These are phyloP conservation scores for Mycteria americana DNA, from an alignment of 2,797 vertebrate genomes.

Conservation along the genomic window DNA sequence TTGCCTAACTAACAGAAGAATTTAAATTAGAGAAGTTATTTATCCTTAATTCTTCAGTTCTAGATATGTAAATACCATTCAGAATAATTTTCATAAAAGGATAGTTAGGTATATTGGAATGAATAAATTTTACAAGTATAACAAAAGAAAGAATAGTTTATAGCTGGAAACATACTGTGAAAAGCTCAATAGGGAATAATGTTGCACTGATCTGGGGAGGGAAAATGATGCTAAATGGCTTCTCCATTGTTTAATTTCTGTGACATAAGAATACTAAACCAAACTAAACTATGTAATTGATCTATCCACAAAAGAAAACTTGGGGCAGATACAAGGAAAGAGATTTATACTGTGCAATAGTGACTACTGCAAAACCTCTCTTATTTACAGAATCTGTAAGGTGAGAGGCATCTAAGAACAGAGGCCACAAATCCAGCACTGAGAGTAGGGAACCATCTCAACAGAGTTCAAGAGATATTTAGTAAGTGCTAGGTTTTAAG, in stretches of 20 bases:
- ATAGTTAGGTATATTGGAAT: not conserved
- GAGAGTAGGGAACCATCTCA: not conserved
- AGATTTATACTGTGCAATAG: not conserved
- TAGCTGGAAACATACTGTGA: not conserved
- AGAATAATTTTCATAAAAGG: not conserved
- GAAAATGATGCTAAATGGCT: not conserved
- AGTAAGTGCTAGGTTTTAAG: not conserved
- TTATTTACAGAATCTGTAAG: not conserved
- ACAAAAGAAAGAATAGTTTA: not conserved
- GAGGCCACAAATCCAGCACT: not conserved
- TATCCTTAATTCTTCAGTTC: not conserved
- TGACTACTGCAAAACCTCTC: not conserved
- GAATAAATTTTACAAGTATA: not conserved
- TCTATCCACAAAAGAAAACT: not conserved
- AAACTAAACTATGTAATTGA: not conserved
- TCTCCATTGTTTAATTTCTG: not conserved
- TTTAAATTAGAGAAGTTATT: not conserved
- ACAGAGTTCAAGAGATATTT: not conserved
- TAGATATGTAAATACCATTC: not conserved
- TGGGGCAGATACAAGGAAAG: not conserved
- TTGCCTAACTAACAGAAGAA: not conserved
- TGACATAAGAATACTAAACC: not conserved
- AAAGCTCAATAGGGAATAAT: not conserved
- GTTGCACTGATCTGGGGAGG: not conserved
- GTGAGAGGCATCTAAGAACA: not conserved